Evolutionary conservation across 2,888 invertebrate genomes (phyloP), one percentile per base, ranked within the genome.

Genomic region (Drosophila affinis): DNA sequence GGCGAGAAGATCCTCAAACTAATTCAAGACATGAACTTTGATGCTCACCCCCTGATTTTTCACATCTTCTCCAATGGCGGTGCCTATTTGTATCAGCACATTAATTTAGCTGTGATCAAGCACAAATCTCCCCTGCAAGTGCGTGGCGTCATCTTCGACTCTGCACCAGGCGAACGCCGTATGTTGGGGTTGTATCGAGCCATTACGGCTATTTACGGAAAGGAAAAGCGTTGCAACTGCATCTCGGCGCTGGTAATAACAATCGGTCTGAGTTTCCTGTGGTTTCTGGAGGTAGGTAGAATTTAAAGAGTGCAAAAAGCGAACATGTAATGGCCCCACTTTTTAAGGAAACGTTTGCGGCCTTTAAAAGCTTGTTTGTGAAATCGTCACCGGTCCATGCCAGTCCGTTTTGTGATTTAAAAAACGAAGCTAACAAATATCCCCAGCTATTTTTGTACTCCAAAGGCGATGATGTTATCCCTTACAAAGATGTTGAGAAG

Each of bases 41-140:
- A 95, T 87, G 93, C 93, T 44, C 95, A 95, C 91, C 96, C 96
- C 7, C 93, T 96, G 60, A 94, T 96, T 72, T 94, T 96, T 89
- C 96, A 96, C 85, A 93, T 95, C 63, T 96, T 96, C 90, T 96
- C 96, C 72, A 96, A 96, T 89, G 90, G 96, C n/a, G 96, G 96
- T 18, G 94, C 95, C 5, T 94, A 94, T 87, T 93, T 96, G 10
- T 96, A 96, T 90, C 94, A 91, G 79, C 94, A 95, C 90, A 94
- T 96, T 77, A 94, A 94, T 44, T 88, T 94, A 68, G 94, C 95
- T 9, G 92, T 95, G 78, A 93, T 93, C 74, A 93, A 93, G 68
- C 92, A 93, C 46, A 92, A 93, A 24, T 93, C 93, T 63, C 93
- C 93, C 2, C 90, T 95, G 47, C 93, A 91, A 71, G 90, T 92